Conservation (phyloP, 2,888 invertebrate genomes). For the Apodemia duryi region DNA sequence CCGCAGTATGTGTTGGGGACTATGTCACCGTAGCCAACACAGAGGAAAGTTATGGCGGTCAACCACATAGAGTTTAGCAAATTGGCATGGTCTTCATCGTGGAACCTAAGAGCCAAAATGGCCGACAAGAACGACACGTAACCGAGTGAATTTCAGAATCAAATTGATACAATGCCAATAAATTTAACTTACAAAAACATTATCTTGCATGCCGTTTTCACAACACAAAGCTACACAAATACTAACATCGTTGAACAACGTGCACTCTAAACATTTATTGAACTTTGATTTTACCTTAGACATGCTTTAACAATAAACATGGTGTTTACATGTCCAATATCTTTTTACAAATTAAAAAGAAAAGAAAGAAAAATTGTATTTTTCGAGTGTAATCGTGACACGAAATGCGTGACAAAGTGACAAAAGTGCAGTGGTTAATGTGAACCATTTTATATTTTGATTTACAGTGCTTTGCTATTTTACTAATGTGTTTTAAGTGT, state of each 20-base stretch:
- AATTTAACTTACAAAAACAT: constrained; percentile 29
- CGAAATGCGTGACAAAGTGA: constrained; percentile 60
- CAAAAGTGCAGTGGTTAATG: constrained; percentile 59
- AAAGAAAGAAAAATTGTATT: constrained; percentile 53
- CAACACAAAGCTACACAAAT: constrained; percentile 62
- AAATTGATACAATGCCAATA: constrained; percentile 30
- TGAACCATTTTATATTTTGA: constrained; percentile 34
- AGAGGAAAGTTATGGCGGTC: constrained; percentile 99
- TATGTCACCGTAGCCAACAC: constrained; percentile 99
- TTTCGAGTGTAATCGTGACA: constrained; percentile 40
- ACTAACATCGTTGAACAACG: constrained; percentile 66
- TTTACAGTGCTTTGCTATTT: constrained; percentile 15
- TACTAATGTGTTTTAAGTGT: constrained; percentile 17
- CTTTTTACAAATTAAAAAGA: constrained; percentile 47
- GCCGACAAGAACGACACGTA: constrained; percentile 74
- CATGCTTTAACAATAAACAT: constrained; percentile 56
- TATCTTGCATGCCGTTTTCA: constrained; percentile 63
- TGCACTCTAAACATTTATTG: constrained; percentile 74
- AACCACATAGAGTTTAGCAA: constrained; percentile 99
- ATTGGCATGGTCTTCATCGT: constrained; percentile 99
- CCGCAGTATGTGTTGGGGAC: constrained; percentile 99
- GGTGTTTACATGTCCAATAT: constrained; percentile 37
- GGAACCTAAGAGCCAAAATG: constrained; percentile 89
- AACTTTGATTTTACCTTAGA: constrained; percentile 59
- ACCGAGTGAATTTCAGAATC: constrained; percentile 13